Percentiles rank a stretch among this genome's conserved stretches.
Conservation (phyloP, 2,113 vertebrate species). For the Syngnathus floridae region DNA sequence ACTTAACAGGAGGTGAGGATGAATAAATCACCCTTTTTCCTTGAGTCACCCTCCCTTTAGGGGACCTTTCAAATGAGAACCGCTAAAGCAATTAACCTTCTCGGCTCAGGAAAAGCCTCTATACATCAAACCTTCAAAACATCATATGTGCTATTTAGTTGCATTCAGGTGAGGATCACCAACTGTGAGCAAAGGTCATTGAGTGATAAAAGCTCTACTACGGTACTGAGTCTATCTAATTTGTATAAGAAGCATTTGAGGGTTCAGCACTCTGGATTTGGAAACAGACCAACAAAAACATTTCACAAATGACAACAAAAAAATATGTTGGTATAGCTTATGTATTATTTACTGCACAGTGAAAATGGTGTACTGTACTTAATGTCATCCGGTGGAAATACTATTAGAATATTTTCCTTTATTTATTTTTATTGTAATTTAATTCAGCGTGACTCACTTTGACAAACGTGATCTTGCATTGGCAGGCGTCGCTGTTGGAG, state of each 20-base stretch:
- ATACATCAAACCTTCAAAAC: conserved; percentile 16
- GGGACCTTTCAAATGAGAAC: conserved; percentile 31
- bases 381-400: neutral
- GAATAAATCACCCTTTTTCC: conserved; percentile 39
- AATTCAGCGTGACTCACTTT: conserved; percentile 74
- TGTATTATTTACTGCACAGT: neutral
- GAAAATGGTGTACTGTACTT: neutral
- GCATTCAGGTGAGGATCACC: conserved; percentile 4
- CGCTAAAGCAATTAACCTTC: conserved; percentile 45
- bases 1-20: conserved; percentile 23
- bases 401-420: no score
- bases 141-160: conserved; percentile 1
- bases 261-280: neutral
- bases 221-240: neutral
- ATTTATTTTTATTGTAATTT: no score
- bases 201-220: conserved; percentile 2
- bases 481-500: conserved; percentile 75
- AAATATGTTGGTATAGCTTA: neutral
- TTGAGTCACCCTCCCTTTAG: conserved; percentile 31
- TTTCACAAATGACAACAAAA: neutral
- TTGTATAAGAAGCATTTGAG: neutral
- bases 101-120: conserved; percentile 16
- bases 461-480: conserved; percentile 93
- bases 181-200: conserved; percentile 12
- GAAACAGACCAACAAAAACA: neutral